phyloP scores from a whole-genome alignment of 2,113 vertebrate genomes.

The Hippocampus guttulatus region DNA sequence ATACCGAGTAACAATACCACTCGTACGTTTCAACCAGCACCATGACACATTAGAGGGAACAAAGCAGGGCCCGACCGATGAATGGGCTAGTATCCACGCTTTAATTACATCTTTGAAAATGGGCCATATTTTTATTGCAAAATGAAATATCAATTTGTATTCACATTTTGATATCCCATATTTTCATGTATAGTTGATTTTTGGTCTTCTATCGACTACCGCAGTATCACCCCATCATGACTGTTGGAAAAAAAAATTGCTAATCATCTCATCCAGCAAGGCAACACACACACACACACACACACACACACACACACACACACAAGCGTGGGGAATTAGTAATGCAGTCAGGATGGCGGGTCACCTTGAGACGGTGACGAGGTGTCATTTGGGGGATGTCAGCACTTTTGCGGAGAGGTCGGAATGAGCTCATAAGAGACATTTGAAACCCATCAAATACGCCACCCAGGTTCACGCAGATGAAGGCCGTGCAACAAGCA shows the following conservation, averaged over 20 bases:
- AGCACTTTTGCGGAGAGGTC: constrained; percentile 2
- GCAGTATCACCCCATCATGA: background rate
- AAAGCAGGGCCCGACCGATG: too few species aligned
- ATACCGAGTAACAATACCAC: too few species aligned
- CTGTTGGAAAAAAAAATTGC: background rate
- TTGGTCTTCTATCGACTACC: background rate
- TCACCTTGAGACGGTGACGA: constrained; percentile 5
- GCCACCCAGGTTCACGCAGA: background rate
- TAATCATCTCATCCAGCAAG: background rate
- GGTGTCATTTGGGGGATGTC: background rate
- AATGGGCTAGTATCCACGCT: too few species aligned
- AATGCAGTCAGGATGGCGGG: background rate
- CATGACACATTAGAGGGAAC: too few species aligned
- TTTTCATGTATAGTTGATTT: background rate
- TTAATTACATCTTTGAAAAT: too few species aligned
- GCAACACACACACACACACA: constrained; percentile 1
- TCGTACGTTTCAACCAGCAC: too few species aligned
- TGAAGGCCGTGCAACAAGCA: background rate
- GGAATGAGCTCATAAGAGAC: constrained; percentile 7
- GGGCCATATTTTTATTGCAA: too few species aligned
- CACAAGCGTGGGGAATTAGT: background rate
- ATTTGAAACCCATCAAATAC: background rate
- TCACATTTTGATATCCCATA: background rate
- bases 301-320: constrained; percentile 1
- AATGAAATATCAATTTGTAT: too few species aligned